phyloP scores from a whole-genome alignment of 2,888 invertebrate genomes.

The Plutella xylostella region DNA sequence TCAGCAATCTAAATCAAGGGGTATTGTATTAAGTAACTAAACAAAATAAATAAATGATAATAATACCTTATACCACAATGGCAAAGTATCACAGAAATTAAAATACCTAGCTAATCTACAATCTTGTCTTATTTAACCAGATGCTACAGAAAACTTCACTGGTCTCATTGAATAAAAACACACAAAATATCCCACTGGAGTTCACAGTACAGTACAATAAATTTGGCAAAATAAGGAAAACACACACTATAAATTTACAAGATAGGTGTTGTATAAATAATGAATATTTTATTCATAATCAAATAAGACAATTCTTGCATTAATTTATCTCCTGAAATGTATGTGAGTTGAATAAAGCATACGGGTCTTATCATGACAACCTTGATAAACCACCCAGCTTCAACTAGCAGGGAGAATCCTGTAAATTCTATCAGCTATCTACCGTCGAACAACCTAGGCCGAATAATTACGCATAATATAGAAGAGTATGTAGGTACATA shows the following conservation, averaged over 20 bases:
- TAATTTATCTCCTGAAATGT: too few relatives aligned
- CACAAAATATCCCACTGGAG: not conserved
- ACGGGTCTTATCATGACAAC: too few relatives aligned
- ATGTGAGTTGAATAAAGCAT: too few relatives aligned
- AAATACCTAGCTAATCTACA: slow-evolving; percentile 61
- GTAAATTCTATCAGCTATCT: too few relatives aligned
- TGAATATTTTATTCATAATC: not conserved
- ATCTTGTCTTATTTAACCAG: slow-evolving; percentile 39
- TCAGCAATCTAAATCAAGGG: slow-evolving; percentile 1
- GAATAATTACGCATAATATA: too few relatives aligned
- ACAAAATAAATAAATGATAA: slow-evolving; percentile 31
- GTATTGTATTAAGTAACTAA: not conserved
- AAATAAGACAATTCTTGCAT: too few relatives aligned
- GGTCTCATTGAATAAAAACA: not conserved
- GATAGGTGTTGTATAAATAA: not conserved
- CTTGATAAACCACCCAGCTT: too few relatives aligned
- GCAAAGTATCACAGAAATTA: slow-evolving; percentile 70
- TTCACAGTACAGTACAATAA: not conserved
- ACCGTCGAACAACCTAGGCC: too few relatives aligned
- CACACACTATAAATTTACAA: not conserved
- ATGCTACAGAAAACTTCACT: not conserved
- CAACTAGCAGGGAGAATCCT: too few relatives aligned
- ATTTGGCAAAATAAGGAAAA: not conserved
- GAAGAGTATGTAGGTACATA: too few relatives aligned
- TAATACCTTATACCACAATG: slow-evolving; percentile 62